Percentiles rank a stretch among this genome's conserved stretches.
Evolutionary conservation across 1,140 invertebrate species (phyloP).

Genomic region (Nebria ingens): DNA sequence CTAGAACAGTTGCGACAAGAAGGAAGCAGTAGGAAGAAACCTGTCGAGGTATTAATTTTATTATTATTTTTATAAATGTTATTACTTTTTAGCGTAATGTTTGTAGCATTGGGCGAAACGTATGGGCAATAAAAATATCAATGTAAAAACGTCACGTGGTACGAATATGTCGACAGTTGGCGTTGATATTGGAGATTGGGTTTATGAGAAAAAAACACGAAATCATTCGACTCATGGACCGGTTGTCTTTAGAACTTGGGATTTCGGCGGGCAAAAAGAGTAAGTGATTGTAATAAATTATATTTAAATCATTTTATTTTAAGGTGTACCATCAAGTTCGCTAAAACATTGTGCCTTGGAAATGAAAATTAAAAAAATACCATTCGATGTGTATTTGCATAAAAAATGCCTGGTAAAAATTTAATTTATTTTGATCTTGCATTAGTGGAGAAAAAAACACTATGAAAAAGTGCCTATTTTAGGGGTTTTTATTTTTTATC

Average conservation of each 20-base stretch:
- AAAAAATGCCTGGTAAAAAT: no score
- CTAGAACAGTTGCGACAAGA: constrained; percentile 80
- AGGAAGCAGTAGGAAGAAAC: constrained; percentile 64
- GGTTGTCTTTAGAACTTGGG: constrained; percentile 96
- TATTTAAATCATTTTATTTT: constrained; percentile 4
- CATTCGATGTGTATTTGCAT: no score
- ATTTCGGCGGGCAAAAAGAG: constrained; percentile 96
- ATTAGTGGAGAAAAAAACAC: no score
- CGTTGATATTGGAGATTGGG: constrained; percentile 93
- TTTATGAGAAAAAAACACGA: constrained; percentile 71
- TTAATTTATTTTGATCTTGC: no score
- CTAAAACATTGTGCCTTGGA: no score
- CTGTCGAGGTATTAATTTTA: constrained; percentile 53
- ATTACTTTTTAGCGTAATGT: constrained; percentile 18
- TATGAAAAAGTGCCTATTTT: no score
- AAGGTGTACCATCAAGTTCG: no score
- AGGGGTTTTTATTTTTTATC: no score
- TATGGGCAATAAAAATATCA: constrained; percentile 81
- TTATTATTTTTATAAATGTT: constrained; percentile 17
- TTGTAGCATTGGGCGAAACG: constrained; percentile 81
- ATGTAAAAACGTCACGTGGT: constrained; percentile 61
- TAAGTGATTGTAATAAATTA: constrained; percentile 27
- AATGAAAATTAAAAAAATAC: no score
- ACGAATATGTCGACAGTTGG: constrained; percentile 90
- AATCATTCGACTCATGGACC: constrained; percentile 62